Percentiles rank a stretch among this genome's conserved stretches.
Conservation (phyloP, 2,888 invertebrate species). For the Hydraecia micacea region DNA sequence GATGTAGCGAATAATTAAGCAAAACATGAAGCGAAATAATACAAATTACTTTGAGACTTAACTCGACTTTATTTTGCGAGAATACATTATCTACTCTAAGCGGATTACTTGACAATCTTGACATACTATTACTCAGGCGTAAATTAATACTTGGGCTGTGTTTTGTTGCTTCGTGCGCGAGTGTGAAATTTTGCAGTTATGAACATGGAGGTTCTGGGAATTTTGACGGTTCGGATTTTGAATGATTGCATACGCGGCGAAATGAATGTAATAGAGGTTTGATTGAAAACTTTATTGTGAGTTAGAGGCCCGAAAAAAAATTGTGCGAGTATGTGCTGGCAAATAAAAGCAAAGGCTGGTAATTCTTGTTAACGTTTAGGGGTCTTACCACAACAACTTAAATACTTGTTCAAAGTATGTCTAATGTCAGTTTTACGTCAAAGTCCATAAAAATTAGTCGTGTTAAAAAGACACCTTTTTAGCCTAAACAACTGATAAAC, state of each 20-base stretch:
- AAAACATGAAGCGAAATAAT: conserved; percentile 87
- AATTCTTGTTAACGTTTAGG: neutral
- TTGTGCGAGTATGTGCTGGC: neutral
- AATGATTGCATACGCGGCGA: conserved; percentile 6
- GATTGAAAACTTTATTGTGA: neutral
- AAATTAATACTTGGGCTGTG: conserved; percentile 69
- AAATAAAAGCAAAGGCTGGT: neutral
- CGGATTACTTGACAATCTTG: conserved; percentile 78
- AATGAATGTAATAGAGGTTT: neutral
- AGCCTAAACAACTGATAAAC: too few species aligned
- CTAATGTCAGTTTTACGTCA: too few species aligned
- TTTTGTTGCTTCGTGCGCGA: conserved; percentile 53
- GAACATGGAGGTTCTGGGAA: conserved; percentile 23
- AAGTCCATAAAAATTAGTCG: too few species aligned
- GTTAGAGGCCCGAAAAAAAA: neutral
- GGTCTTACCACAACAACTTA: too few species aligned
- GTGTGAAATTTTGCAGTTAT: conserved; percentile 53
- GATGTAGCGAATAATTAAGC: conserved; percentile 87
- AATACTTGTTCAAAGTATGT: too few species aligned
- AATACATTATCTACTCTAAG: conserved; percentile 79
- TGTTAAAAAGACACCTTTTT: too few species aligned
- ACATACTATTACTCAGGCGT: conserved; percentile 72
- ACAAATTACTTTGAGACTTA: conserved; percentile 86
- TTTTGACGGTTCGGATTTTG: conserved; percentile 11
- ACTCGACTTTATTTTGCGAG: conserved; percentile 82